Conservation (phyloP, 2,888 invertebrate species). For the Ceraclea dissimilis region DNA sequence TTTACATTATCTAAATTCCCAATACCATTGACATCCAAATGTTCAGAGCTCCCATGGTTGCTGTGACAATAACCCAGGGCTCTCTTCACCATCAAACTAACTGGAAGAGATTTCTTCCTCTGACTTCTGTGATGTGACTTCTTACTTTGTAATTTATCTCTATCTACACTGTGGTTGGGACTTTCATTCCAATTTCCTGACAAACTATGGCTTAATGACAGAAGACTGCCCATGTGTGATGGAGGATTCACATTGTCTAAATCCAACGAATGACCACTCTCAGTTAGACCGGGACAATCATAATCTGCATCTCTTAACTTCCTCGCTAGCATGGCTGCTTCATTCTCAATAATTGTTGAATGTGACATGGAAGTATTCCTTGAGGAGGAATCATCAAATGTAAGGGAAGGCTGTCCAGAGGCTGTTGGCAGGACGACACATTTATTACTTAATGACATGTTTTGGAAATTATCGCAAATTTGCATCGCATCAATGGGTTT, state of each 20-base stretch:
- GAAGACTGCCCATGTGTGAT: constrained; percentile 63
- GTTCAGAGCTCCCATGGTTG: constrained; percentile 57
- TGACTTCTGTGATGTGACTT: constrained; percentile 39
- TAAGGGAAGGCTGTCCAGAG: constrained; percentile 32
- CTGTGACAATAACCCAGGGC: constrained; percentile 55
- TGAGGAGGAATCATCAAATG: constrained; percentile 43
- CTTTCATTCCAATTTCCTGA: constrained; percentile 45
- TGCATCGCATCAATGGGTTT: constrained; percentile 5
- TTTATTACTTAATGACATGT: constrained; percentile 1
- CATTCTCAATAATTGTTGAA: constrained; percentile 64
- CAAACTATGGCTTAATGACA: constrained; percentile 48
- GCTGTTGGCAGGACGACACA: constrained; percentile 28
- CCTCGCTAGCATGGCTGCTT: constrained; percentile 62
- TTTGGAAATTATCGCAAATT: constrained; percentile 2
- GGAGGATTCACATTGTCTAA: constrained; percentile 71
- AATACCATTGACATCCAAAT: constrained; percentile 49
- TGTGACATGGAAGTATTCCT: constrained; percentile 57
- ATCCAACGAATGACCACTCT: constrained; percentile 59
- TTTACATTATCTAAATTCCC: constrained; percentile 74
- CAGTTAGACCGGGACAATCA: constrained; percentile 37
- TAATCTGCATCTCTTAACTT: constrained; percentile 36
- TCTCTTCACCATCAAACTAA: constrained; percentile 62
- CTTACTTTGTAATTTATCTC: constrained; percentile 29
- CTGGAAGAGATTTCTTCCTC: constrained; percentile 63
- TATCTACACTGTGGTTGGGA: constrained; percentile 29